Evolutionary conservation across 2,797 vertebrate genomes (phyloP), one percentile per base, ranked within the genome.

Genomic region (Steatocranus sp.): DNA sequence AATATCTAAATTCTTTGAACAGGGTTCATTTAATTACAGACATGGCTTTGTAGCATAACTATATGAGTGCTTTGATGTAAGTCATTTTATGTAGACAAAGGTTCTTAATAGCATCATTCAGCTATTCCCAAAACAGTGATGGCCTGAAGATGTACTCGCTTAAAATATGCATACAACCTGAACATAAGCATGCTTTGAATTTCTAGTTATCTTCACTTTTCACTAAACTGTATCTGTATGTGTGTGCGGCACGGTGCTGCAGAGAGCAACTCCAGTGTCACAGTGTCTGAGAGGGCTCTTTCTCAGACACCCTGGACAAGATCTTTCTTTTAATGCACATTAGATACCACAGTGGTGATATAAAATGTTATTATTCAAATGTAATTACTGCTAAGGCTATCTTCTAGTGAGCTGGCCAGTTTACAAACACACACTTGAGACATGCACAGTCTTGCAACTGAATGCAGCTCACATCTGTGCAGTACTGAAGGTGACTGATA

Each of bases 141-240:
- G 38, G 63, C 10, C 14, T 43, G 63, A 68, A 25, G 38, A 17
- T 18, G 38, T 43, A 5, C 41, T 18, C 1, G 0, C 14, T 15
- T 41, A 25, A 43, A 38, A 36, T 20, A 3, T 17, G 20, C 36
- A 41, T 15, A 25, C 3, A 41, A 41, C 12, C n/a, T 1, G 36
- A 66, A 23, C 20, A 66, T 10, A 3, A 41, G 12, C 3, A 11
- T 0, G 1, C 63, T 68, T 68, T 0, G 63, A 17, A 7, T 23
- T 41, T 25, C 5, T 70, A 17, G 23, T 68, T 70, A 46, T 70
- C 23, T 0, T 25, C 14, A 23, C 38, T 43, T 43, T 68, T 43
- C 63, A 11, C 38, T 68, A 9, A 46, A 27, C 3, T 43, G 38
- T 1, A 5, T 70, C 9, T 8, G 15, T 70, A 0, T 46, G 15